These are phyloP conservation scores for Brachirus orientalis DNA, from an alignment of 2,113 vertebrate genomes.

Conservation along the genomic window DNA sequence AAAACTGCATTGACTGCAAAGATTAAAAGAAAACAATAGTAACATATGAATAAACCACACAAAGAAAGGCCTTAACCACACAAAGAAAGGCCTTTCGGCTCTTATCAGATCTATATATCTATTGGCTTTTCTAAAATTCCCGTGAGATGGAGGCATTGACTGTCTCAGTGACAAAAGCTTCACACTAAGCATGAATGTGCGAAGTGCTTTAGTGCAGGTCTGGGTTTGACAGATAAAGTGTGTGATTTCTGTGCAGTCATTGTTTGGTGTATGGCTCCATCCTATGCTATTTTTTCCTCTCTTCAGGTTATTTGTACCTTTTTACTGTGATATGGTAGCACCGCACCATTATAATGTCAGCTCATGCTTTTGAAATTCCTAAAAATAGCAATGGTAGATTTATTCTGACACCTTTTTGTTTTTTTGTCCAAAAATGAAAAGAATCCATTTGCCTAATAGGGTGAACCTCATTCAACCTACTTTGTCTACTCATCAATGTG, in stretches of 20 bases:
- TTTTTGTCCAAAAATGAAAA: conserved; percentile 15
- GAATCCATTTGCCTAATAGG: conserved; percentile 11
- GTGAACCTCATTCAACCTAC: conserved; percentile 9
- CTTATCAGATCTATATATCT: conserved; percentile 11
- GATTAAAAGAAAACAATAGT: not conserved
- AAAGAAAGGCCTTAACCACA: not conserved
- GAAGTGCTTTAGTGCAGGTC: conserved; percentile 38
- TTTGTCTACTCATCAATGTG: conserved; percentile 36
- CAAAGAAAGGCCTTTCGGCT: not conserved
- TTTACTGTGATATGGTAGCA: conserved; percentile 3
- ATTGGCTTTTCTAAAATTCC: conserved; percentile 15
- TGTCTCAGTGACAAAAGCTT: conserved; percentile 34
- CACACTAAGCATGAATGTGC: conserved; percentile 23
- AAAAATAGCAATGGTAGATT: conserved; percentile 29
- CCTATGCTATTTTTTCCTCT: not conserved
- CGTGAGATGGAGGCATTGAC: conserved; percentile 24
- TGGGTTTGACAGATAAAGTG: conserved; percentile 13
- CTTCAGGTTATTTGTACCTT: not conserved
- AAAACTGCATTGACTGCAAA: not conserved
- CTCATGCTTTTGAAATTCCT: conserved; percentile 10
- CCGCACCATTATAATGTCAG: conserved; percentile 31
- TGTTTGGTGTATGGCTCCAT: not conserved
- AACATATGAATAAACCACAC: not conserved
- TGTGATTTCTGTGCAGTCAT: conserved; percentile 11
- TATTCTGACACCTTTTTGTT: conserved; percentile 29